Conservation (phyloP, 2,113 vertebrate species). For the Carettochelys insculpta region DNA sequence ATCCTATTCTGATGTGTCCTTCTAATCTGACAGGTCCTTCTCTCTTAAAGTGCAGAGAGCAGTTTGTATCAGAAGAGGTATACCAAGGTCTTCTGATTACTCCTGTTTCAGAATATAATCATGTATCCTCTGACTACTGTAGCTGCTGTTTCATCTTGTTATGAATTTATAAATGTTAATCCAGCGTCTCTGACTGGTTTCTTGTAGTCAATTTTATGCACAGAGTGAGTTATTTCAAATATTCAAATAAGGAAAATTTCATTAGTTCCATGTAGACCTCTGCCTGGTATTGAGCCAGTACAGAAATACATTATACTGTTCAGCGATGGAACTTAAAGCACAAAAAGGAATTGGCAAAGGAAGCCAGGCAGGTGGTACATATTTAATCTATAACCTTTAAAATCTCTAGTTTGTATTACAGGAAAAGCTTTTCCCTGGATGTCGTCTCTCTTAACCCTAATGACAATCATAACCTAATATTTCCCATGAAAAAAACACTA, state of each 20-base stretch:
- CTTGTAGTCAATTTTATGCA: neutral
- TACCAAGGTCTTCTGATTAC: neutral
- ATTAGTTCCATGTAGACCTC: neutral
- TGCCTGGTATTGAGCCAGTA: neutral
- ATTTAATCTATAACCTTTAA: neutral
- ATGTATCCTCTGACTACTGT: neutral
- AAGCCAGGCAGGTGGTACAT: neutral
- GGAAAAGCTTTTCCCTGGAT: rapidly evolving
- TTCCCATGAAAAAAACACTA: neutral
- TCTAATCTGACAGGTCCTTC: neutral
- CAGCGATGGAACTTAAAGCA: neutral
- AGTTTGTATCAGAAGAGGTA: neutral
- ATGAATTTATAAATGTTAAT: neutral
- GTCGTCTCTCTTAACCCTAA: neutral
- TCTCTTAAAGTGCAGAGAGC: neutral
- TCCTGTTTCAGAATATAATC: neutral
- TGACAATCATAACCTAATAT: neutral
- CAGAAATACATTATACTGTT: neutral
- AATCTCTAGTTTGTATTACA: neutral
- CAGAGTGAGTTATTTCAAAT: neutral
- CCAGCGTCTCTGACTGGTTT: neutral
- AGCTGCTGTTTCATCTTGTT: neutral
- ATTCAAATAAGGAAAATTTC: neutral
- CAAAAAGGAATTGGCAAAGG: neutral
- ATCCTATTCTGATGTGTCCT: neutral